Base-by-base conservation (phyloP, 2,113 vertebrate species). In the Tonatia bakeri region DNA sequence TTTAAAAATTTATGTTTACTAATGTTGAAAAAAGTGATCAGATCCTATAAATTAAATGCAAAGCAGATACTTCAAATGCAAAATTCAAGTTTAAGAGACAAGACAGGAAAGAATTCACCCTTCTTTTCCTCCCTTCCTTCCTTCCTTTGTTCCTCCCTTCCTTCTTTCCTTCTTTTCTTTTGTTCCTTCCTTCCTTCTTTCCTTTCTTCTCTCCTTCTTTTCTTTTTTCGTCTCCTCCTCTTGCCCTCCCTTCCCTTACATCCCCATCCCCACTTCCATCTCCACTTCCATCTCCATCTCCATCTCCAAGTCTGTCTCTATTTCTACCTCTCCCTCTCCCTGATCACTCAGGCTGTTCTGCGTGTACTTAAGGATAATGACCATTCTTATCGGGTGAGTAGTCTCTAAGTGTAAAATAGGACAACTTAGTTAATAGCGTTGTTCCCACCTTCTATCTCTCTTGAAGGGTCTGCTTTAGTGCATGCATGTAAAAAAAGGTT, bases 61-160 rank as follows among this genome's bases (percentile, higher is more conserved):
- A 70, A 50, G 12, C 8, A 59, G 10, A 17, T 52, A 80, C 24
- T 80, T 95, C n/a, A 56, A 90, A 50, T 73, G n/a, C 83, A 14
- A 36, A 90, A 45, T 47, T 79, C 61, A 61, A 65, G 65, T 79
- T 47, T 54, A 52, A 82, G 28, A 65, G 28, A 81, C 0, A 67
- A 11, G 33, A n/a, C 28, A 12, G n/a, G 8, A 19, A 47, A 84
- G 54, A 70, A 13, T 11, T 75, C 59, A 12, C 59, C 19, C 5
- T 14, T 4, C 12, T 15, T 4, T 40, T 31, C 8, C 2, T 67
- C 22, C n/a, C 11, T 6, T 36, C 9, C 22, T 28, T 7, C 13
- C 7, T 33, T 13, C 7, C 5, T 17, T 3, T 26, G 6, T 20
- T 1, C 26, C 3, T 33, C 17, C 12, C 14, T 3, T 64, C 5